phyloP scores from a whole-genome alignment of 2,888 invertebrate species.

The Eremobia ochroleuca region DNA sequence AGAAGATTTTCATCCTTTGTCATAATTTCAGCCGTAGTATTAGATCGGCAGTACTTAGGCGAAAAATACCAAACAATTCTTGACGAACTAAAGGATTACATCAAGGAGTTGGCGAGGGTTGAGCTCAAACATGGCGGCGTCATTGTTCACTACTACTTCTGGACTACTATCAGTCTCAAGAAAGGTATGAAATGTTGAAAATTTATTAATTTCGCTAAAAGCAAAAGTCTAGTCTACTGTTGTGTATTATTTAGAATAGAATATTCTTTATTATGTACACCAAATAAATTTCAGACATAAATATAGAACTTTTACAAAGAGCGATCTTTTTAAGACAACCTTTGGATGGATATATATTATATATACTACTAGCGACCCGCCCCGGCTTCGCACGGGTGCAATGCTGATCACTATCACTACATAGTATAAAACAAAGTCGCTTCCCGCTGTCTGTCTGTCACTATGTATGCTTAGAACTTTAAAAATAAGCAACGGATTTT shows the following conservation, averaged over 20 bases:
- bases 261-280: too few relatives aligned
- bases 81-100: conserved; percentile 91
- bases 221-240: not conserved
- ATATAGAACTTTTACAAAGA: too few relatives aligned
- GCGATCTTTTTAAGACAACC: too few relatives aligned
- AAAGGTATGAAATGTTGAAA: conserved; percentile 88
- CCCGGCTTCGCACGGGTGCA: too few relatives aligned
- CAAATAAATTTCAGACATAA: too few relatives aligned
- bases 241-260: not conserved
- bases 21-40: conserved; percentile 91
- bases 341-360: too few relatives aligned
- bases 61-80: conserved; percentile 91
- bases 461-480: too few relatives aligned
- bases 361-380: too few relatives aligned
- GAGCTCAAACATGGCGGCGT: conserved; percentile 93
- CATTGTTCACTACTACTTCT: conserved; percentile 92
- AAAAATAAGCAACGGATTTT: too few relatives aligned
- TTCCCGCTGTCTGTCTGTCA: too few relatives aligned
- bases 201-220: not conserved
- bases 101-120: conserved; percentile 92
- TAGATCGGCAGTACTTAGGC: conserved; percentile 93
- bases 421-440: too few relatives aligned
- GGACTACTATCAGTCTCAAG: conserved; percentile 93
- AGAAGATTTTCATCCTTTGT: not conserved
- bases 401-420: too few relatives aligned